Base-by-base conservation (phyloP, 2,113 vertebrate species). In the Tenebrosternarchus preto region DNA sequence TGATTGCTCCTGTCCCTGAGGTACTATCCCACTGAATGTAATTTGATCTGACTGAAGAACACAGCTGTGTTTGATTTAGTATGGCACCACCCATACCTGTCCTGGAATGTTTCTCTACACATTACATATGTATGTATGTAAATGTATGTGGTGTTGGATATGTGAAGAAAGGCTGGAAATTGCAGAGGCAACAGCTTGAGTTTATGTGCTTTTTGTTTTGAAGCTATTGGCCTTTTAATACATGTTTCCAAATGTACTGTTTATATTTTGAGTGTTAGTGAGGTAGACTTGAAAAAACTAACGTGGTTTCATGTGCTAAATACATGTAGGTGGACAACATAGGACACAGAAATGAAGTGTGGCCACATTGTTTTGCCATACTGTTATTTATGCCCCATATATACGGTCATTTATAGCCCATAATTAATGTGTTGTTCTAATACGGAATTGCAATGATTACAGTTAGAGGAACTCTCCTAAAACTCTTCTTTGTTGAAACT, bases 61-160 rank as follows among this genome's bases (percentile, higher is more conserved):
- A 25, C 69, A 67, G 78, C 46, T 67, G 31, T 64, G 29, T 55
- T 75, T 31, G 73, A 68, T 70, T 70, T 76, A 31, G 53, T 29
- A 56, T 56, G 56, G 27, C n/a, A 25, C 22, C 22, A 55, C 36
- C 50, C 55, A 66, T 22, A 56, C 20, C 31, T 46, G 56, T 57
- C 25, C 69, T 66, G 46, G 19, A 60, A 57, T 76, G 43, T 8
- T 53, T 33, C 56, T 57, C 46, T 46, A 55, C 29, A 9, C 71
- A 73, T 60, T 61, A 20, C 5, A n/a, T 31, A 12, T 33, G 20
- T 6, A 19, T 67, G 11, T 67, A 17, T 24, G 17, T 67, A 7
- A 9, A 20, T 67, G 63, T 7, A 16, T 29, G 29, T 16, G 61
- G 16, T 36, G 63, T 9, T 36, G 17, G 31, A 7, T 20, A 36